Evolutionary conservation across 37 sponge, comb jelly and placozoan genomes (phyloP).

Genomic region (Ianthella basta): DNA sequence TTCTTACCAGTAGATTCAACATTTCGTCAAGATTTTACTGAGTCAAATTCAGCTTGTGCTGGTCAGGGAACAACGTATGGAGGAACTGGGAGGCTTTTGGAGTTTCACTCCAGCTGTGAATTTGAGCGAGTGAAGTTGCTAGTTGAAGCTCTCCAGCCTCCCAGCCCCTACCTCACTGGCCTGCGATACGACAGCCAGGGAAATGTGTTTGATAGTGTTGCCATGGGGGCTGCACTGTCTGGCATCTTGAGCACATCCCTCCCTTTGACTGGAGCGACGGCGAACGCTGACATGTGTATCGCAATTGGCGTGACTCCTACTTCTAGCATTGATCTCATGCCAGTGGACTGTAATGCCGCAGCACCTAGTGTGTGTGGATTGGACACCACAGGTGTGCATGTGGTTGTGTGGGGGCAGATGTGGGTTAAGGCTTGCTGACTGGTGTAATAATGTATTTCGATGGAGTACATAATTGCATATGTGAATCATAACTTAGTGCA

Average conservation of each 20-base stretch:
- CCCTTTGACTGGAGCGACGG: neutral
- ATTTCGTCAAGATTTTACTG: neutral
- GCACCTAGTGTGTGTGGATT: neutral
- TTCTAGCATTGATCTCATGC: neutral
- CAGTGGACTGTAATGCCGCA: constrained; percentile 2
- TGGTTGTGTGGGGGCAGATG: neutral
- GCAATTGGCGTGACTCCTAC: neutral
- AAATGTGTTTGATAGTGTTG: neutral
- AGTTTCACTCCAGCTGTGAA: constrained; percentile 1
- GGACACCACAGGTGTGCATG: neutral
- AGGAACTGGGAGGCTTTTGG: neutral
- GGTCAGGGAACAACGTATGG: neutral
- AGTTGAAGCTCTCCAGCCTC: neutral
- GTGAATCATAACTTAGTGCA: no score
- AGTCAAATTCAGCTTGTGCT: neutral
- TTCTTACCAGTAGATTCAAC: neutral
- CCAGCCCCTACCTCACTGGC: constrained; percentile 9
- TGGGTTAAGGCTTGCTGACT: no score
- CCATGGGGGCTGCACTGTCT: neutral
- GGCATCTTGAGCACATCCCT: neutral
- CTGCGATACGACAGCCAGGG: neutral
- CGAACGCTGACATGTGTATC: neutral
- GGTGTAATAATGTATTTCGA: no score
- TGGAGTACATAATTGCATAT: no score
- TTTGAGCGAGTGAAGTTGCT: neutral